Evolutionary conservation across 2,113 vertebrate species (phyloP), one percentile per base, ranked within the genome.

Genomic region (Scomber scombrus): DNA sequence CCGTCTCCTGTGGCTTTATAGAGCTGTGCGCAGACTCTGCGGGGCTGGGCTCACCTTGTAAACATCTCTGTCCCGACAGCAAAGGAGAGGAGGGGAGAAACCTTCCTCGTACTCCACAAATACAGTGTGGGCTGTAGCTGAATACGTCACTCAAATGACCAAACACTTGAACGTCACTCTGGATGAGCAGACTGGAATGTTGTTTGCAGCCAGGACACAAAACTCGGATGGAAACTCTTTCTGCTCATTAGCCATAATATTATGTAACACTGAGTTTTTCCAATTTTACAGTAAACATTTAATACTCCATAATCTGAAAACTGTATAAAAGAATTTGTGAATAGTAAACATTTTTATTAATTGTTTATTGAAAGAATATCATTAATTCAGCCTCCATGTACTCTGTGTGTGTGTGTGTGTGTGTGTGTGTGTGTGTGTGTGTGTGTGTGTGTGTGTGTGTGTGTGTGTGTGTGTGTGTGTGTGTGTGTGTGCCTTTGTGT

Each of bases 41-140:
- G 18, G 67, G 61, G 51, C 81, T 45, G 34, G 26, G 23, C 66
- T 85, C 78, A 88, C 88, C 91, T 92, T 86, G 81, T 91, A 93
- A 93, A 93, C 86, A 84, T 71, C 73, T 77, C 73, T 46, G 67
- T 71, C 61, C 46, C n/a, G 45, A 74, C 58, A 80, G 75, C 40
- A 55, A 18, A 69, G 29, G 43, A 75, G 65, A 63, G n/a, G 62
- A 69, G 61, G 78, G 45, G 51, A 66, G 26, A 69, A 68, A 76
- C 69, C 40, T 61, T 71, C 23, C 52, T 75, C 45, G 18, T 21
- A 62, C 70, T 78, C 56, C 52, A 49, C 18, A 15, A 26, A n/a
- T 54, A 80, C 46, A 58, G 47, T 51, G 73, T 62, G 71, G 73
- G 60, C 16, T 60, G 56, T 71, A 60, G 82, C 56, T 51, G 23